Base-by-base conservation (phyloP, 2,888 invertebrate species). In the Tuta absoluta region DNA sequence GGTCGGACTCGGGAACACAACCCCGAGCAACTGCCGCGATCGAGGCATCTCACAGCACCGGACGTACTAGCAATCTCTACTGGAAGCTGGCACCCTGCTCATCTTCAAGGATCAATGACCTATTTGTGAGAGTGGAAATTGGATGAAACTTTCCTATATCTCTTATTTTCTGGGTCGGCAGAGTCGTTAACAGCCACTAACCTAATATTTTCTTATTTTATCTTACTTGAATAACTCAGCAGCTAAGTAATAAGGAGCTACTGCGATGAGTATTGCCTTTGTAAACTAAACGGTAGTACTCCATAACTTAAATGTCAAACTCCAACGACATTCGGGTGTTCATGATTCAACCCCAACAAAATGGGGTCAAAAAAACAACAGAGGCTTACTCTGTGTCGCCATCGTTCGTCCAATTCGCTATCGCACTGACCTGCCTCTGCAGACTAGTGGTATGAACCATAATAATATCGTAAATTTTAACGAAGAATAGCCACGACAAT, bases 1-100 rank as follows among this genome's bases (percentile, higher is more conserved):
- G 62, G 61, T 61, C 61, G 8, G 45, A 5, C 10, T 1, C 57
- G 37, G 57, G 57, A 57, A 28, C 57, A 24, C 33, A 37, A 33
- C 33, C 57, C 57, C 37, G 14, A 38, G 37, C 19, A 12, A 17
- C 37, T 2, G 24, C 60, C 45, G 41, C 41, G n/a, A 23, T 23
- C 51, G 7, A 23, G 51, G 21, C 51, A 51, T 51, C 51, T 51
- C 51, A 17, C 56, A 11, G 56, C 56, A n/a, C 33, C 37, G 17
- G 28, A 41, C 60, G 45, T 12, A 10, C 41, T 41, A 41, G 17
- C 57, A n/a, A 37, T 28, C 41, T 24, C 45, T 21, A 51, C 51
- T 23, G 51, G 23, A 51, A 53, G 41, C 41, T 41, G 41, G 41
- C 41, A 41, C 41, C 41, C 41, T 41, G 41, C 41, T 41, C 41